A percentile compares a stretch with the other conserved stretches of the same genome.
phyloP scores from a whole-genome alignment of 2,113 vertebrate genomes.

The Cygnus buccinator region DNA sequence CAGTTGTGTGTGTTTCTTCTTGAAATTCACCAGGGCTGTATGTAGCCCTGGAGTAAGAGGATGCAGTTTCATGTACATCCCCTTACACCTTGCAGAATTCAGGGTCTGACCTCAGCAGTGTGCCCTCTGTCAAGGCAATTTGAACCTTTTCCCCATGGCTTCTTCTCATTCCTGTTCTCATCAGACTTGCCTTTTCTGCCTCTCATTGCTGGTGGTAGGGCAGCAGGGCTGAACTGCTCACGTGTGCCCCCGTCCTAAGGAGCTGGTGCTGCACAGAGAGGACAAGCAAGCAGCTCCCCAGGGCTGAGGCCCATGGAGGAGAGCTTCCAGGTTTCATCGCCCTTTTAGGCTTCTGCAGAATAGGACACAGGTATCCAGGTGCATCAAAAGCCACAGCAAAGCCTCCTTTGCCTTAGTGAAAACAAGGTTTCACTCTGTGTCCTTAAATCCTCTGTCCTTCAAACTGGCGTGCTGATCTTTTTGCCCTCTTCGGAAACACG shows the following conservation, averaged over 20 bases:
- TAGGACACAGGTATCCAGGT: background rate
- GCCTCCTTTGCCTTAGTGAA: background rate
- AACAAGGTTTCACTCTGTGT: background rate
- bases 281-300: background rate
- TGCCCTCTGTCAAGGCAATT: background rate
- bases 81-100: background rate
- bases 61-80: constrained; percentile 15
- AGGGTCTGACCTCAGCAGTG: background rate
- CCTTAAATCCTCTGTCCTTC: background rate
- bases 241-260: background rate
- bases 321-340: background rate
- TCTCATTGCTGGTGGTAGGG: background rate
- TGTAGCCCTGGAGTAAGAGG: constrained; percentile 3
- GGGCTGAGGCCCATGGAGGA: background rate
- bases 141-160: constrained; percentile 42
- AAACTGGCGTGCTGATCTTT: background rate
- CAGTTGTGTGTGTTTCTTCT: background rate
- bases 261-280: rapidly evolving
- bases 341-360: background rate
- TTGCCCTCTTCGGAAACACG: background rate
- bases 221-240: background rate
- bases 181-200: constrained; percentile 2
- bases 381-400: background rate
- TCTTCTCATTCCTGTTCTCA: constrained; percentile 18
- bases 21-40: constrained; percentile 18